These are phyloP conservation scores for Chrysochloris asiatica DNA, from an alignment of 2,113 vertebrate species.

Conservation along the genomic window DNA sequence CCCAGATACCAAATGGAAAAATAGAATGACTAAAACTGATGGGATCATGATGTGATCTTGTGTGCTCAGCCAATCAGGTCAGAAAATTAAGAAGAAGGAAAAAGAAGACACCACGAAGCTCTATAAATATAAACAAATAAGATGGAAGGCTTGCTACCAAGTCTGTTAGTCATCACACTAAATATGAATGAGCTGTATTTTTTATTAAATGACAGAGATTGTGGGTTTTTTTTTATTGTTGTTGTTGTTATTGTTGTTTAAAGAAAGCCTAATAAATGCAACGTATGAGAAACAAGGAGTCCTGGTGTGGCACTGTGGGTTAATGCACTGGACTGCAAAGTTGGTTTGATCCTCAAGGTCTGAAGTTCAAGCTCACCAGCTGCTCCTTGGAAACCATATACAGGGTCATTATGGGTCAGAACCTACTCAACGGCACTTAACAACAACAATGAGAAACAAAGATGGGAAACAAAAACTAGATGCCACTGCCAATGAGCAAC, in stretches of 20 bases:
- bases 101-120: neutral
- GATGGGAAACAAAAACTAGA: neutral
- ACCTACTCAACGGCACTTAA: too few species aligned
- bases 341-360: too few species aligned
- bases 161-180: slow-evolving; percentile 4
- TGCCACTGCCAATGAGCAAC: neutral
- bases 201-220: neutral
- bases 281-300: neutral
- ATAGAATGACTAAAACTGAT: neutral
- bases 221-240: neutral
- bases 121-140: neutral
- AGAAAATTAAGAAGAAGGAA: neutral
- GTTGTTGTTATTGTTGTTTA: too few species aligned
- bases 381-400: too few species aligned
- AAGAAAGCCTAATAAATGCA: neutral
- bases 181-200: slow-evolving; percentile 9
- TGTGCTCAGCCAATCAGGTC: too few species aligned
- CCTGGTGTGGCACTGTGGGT: too few species aligned
- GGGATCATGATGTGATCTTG: too few species aligned
- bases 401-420: too few species aligned
- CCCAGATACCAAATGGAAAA: slow-evolving; percentile 3
- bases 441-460: neutral
- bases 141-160: neutral
- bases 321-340: too few species aligned
- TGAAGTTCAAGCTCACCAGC: too few species aligned